Evolutionary conservation across 2,888 invertebrate genomes (phyloP).

Genomic region (Hofmannophila pseudospretella): DNA sequence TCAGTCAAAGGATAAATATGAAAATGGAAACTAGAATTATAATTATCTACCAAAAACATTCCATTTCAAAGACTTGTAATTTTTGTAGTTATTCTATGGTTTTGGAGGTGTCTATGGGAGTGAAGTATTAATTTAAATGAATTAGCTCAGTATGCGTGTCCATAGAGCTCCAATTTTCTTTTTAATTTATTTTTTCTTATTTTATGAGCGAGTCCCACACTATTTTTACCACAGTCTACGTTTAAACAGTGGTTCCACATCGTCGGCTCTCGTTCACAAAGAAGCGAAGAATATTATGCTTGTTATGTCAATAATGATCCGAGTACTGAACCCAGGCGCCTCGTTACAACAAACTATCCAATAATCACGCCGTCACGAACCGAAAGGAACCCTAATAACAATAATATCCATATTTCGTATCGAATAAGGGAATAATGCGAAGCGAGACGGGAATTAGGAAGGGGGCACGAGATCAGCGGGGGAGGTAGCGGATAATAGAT

Average conservation of each 20-base stretch:
- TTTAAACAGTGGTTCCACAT: too few species aligned
- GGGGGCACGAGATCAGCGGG: conserved; percentile 36
- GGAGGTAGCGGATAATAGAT: neutral
- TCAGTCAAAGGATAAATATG: too few species aligned
- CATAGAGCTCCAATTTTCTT: too few species aligned
- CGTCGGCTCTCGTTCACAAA: neutral
- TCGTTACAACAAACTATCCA: conserved; percentile 36
- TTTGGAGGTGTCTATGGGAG: too few species aligned
- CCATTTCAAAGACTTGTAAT: too few species aligned
- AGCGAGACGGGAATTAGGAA: conserved; percentile 53
- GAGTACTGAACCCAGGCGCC: conserved; percentile 18
- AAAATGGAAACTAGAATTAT: too few species aligned
- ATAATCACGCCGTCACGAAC: conserved; percentile 56
- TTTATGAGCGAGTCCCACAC: too few species aligned
- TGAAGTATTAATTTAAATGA: too few species aligned
- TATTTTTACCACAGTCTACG: neutral
- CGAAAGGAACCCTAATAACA: conserved; percentile 60
- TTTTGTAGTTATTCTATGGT: too few species aligned
- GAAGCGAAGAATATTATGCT: neutral
- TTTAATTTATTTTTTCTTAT: too few species aligned
- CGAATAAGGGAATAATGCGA: conserved; percentile 67
- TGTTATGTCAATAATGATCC: conserved; percentile 9
- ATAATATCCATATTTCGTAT: conserved; percentile 72
- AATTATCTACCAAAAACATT: too few species aligned
- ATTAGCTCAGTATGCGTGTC: too few species aligned